Percentiles rank a stretch among this genome's conserved stretches.
Conservation (phyloP, 2,113 vertebrate genomes). For the Paraplagusia blochii region DNA sequence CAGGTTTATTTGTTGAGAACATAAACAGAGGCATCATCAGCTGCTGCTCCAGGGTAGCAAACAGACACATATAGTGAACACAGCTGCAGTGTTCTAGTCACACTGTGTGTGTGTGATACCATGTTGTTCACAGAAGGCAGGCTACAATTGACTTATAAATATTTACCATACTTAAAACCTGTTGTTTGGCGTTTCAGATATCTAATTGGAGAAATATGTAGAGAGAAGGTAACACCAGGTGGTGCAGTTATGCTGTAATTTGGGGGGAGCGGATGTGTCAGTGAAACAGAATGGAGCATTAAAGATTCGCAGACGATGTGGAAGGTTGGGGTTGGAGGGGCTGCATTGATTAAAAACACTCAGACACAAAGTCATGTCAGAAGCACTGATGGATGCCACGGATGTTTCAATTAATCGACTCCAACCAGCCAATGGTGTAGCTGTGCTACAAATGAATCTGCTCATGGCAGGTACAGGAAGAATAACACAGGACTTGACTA, state of each 20-base stretch:
- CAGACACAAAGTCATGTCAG: conserved; percentile 58
- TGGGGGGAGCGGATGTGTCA: conserved; percentile 43
- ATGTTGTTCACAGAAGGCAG: not conserved
- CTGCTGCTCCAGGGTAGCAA: not conserved
- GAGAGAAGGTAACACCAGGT: conserved; percentile 46
- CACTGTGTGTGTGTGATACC: conserved; percentile 10
- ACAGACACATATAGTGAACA: conserved; percentile 14
- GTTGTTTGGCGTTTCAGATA: conserved; percentile 45
- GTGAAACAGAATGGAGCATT: conserved; percentile 55
- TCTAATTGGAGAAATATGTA: conserved; percentile 44
- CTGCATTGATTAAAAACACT: conserved; percentile 51
- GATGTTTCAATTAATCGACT: conserved; percentile 33
- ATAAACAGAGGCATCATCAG: no score
- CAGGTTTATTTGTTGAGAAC: not conserved
- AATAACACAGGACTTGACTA: no score
- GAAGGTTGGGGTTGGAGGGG: conserved; percentile 9
- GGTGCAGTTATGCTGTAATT: conserved; percentile 32
- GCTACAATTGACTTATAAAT: no score
- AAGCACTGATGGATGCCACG: conserved; percentile 51
- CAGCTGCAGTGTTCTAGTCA: conserved; percentile 17
- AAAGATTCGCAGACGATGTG: no score
- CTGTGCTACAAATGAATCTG: conserved; percentile 1
- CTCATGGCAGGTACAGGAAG: conserved; percentile 7
- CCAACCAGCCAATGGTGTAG: conserved; percentile 2
- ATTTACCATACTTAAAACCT: conserved; percentile 29